Percentiles rank a stretch among this genome's conserved stretches.
These are phyloP conservation scores for Aphelenchoides fujianensis DNA, from an alignment of 1,140 invertebrate genomes.

Conservation along the genomic window DNA sequence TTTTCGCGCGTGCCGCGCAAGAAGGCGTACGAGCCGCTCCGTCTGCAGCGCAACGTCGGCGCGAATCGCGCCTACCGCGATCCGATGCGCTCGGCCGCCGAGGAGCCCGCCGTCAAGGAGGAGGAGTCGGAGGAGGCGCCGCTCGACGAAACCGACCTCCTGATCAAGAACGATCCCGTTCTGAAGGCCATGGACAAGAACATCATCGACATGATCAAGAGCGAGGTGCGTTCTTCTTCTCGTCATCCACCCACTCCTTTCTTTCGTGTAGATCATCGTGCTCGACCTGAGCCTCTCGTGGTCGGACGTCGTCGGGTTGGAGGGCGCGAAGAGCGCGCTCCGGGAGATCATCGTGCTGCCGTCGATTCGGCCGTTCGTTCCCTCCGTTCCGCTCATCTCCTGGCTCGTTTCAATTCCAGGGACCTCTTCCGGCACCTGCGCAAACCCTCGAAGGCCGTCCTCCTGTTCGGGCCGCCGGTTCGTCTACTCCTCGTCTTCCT, in stretches of 20 bases:
- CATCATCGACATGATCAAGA: conserved; percentile 68
- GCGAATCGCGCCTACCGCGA: no score
- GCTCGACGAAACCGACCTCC: no score
- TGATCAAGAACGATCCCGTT: conserved; percentile 27
- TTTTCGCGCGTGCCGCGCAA: no score
- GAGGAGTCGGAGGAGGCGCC: no score
- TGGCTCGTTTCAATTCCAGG: conserved; percentile 45
- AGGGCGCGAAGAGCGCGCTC: conserved; percentile 80
- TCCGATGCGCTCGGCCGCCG: no score
- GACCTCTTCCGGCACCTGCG: conserved; percentile 84
- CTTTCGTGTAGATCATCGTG: conserved; percentile 19
- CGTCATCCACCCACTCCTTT: no score
- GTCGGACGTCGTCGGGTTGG: conserved; percentile 83
- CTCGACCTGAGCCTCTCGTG: conserved; percentile 72
- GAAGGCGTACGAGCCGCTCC: no score
- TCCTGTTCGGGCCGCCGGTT: conserved; percentile 85
- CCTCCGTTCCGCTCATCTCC: conserved; percentile 9
- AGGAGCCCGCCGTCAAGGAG: no score
- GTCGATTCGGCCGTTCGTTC: conserved; percentile 79
- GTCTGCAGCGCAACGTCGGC: no score
- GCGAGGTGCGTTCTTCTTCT: no score
- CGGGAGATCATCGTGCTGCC: conserved; percentile 96
- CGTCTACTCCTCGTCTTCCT: no score
- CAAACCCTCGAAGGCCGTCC: conserved; percentile 82
- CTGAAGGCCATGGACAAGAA: conserved; percentile 74